These are phyloP conservation scores for Hypotaenidia philippensis DNA, from an alignment of 2,797 vertebrate genomes.

Conservation along the genomic window DNA sequence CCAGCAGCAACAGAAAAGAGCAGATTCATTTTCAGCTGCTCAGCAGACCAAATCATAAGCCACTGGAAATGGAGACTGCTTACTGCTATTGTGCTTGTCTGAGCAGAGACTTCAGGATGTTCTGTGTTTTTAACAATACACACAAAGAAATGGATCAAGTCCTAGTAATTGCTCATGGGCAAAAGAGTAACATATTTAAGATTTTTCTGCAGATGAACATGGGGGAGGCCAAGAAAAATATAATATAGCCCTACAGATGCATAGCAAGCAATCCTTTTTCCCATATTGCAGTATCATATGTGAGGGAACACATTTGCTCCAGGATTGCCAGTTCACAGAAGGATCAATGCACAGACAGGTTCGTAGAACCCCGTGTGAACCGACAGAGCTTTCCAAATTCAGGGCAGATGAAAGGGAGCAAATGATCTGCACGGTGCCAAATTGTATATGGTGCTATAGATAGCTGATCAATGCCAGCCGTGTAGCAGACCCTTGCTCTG, in stretches of 20 bases:
- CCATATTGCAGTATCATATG: slow-evolving; percentile 69
- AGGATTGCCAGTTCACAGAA: slow-evolving; percentile 67
- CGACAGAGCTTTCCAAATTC: slow-evolving; percentile 59
- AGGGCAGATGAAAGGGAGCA: slow-evolving; percentile 57
- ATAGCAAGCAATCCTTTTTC: slow-evolving; percentile 71
- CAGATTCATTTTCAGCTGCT: not conserved
- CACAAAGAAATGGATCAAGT: slow-evolving; percentile 52
- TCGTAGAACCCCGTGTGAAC: slow-evolving; percentile 54
- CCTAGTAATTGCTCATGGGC: slow-evolving; percentile 30
- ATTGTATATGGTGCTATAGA: slow-evolving; percentile 47
- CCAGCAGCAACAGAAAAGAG: not conserved
- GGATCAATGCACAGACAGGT: slow-evolving; percentile 63
- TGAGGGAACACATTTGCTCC: slow-evolving; percentile 71
- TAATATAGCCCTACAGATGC: slow-evolving; percentile 67
- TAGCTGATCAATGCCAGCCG: slow-evolving; percentile 60
- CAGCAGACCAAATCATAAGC: not conserved
- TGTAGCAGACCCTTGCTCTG: slow-evolving; percentile 61
- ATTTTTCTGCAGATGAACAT: slow-evolving; percentile 66
- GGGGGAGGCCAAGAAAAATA: slow-evolving; percentile 66
- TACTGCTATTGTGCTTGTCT: not conserved
- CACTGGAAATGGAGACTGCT: not conserved
- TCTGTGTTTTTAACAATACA: slow-evolving; percentile 31
- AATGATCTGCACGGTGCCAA: slow-evolving; percentile 37
- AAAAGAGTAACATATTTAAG: slow-evolving; percentile 67
- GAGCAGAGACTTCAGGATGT: slow-evolving; percentile 7